Evolutionary conservation across 2,113 vertebrate genomes (phyloP), one percentile per base, ranked within the genome.

Genomic region (Takifugu flavidus): DNA sequence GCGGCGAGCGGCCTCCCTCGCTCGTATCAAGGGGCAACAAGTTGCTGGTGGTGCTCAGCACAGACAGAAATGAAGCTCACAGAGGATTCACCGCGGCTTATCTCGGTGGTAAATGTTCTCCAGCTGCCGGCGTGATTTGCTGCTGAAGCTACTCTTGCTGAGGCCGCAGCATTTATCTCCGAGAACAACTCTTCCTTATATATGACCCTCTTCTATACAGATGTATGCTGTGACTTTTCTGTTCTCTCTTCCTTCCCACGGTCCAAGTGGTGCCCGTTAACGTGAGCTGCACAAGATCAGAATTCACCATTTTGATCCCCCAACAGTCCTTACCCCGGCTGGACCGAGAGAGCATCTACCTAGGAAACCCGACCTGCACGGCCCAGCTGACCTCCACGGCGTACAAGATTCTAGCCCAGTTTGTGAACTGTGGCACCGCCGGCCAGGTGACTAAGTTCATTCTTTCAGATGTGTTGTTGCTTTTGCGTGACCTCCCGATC

Each of bases 221-320:
- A 39, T 11, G 11, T 39, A 11, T 39, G 20, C 20, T 20, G 34
- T 11, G 34, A 39, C 34, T 39, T 39, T 11, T 11, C 11, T 15
- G 57, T 44, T 73, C 5, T 68, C 5, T 54, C 47, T 54, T 25
- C 11, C 34, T 39, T 53, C 27, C 29, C 15, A 53, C 2, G 67
- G 66, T 56, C 20, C 54, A 72, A 98, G 97, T 98, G 54, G 94
- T 99, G 4, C 97, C 96, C 49, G 85, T 98, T 70, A 99, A 98
- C 0, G 77, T 99, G 72, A 98, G 93, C 91, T 99, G 97, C 85
- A 96, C 95, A 39, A 92, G 97, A 72, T 96, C 92, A 0, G 95
- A 99, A 57, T 98, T 99, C 88, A 93, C 95, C 88, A 98, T 99
- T 70, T 88, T 95, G 85, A 95, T 99, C 74, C 86, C 94, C 0